These are phyloP conservation scores for Pseudanteris insignis DNA, from an alignment of 2,888 invertebrate genomes.

Conservation along the genomic window DNA sequence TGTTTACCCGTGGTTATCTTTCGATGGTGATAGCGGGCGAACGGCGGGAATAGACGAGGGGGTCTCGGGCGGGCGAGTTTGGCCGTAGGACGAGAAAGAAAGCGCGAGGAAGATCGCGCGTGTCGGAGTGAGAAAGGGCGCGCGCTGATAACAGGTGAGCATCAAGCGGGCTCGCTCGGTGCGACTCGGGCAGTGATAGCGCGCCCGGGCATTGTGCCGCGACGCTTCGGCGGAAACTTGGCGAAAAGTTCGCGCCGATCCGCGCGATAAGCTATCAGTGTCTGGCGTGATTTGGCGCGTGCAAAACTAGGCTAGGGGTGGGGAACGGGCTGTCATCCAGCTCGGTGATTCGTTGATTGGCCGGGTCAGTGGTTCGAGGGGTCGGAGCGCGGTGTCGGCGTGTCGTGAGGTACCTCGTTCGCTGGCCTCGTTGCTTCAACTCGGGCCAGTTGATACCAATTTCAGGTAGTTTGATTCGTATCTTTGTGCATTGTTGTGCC, in stretches of 20 bases:
- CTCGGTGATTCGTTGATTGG: background rate
- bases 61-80: background rate
- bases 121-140: background rate
- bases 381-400: background rate
- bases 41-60: background rate
- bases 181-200: slow-evolving; percentile 9
- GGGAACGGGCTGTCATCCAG: background rate
- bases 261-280: slow-evolving; percentile 8
- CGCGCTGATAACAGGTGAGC: slow-evolving; percentile 3
- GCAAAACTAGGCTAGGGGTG: background rate
- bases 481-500: slow-evolving; percentile 5
- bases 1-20: slow-evolving; percentile 25
- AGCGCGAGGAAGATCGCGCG: too few relatives aligned
- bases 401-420: background rate
- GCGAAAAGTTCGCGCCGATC: slow-evolving; percentile 5
- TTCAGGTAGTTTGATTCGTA: slow-evolving; percentile 12
- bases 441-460: slow-evolving; percentile 1
- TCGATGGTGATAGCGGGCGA: background rate
- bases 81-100: too few relatives aligned
- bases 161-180: slow-evolving; percentile 1
- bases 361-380: background rate
- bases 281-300: slow-evolving; percentile 1
- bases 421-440: background rate
- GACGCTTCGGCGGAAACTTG: slow-evolving; percentile 6
- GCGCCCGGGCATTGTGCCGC: background rate